These are phyloP conservation scores for Halichoeres trimaculatus DNA, from an alignment of 2,113 vertebrate species.

Conservation along the genomic window DNA sequence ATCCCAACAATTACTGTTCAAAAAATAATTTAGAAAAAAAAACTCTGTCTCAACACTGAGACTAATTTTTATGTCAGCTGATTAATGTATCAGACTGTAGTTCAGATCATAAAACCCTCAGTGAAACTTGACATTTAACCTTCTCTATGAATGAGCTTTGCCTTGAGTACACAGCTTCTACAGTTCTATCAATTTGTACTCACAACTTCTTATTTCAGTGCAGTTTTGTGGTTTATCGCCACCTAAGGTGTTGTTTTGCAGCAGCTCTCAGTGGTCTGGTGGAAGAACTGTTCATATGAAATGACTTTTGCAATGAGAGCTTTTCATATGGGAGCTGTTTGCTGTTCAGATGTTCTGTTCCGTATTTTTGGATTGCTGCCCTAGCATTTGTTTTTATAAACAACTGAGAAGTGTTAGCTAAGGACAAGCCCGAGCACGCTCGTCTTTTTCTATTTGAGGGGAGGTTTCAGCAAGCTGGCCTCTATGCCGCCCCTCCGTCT, in stretches of 20 bases:
- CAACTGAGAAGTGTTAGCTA: conserved; percentile 38
- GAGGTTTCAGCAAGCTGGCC: conserved; percentile 25
- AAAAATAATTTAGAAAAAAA: too few relatives aligned
- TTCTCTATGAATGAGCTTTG: neutral
- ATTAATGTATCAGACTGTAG: too few relatives aligned
- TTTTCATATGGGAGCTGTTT: conserved; percentile 12
- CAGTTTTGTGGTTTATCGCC: neutral
- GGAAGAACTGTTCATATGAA: neutral
- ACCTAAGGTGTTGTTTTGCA: neutral
- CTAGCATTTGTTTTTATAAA: conserved; percentile 45
- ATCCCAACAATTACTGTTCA: too few relatives aligned
- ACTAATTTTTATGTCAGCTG: too few relatives aligned
- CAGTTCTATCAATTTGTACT: neutral
- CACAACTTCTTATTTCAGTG: neutral
- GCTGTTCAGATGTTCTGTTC: conserved; percentile 4
- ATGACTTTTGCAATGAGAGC: neutral
- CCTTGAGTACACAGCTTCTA: neutral
- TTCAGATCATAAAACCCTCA: neutral
- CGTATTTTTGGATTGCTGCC: neutral
- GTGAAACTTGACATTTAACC: too few relatives aligned
- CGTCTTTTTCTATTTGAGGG: conserved; percentile 5
- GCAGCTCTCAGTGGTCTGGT: neutral
- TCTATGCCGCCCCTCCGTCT: conserved; percentile 20
- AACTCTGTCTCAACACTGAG: too few relatives aligned
- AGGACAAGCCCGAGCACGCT: conserved; percentile 54